These are phyloP conservation scores for Melinopterus prodromus DNA, from an alignment of 2,888 invertebrate genomes.

Conservation along the genomic window DNA sequence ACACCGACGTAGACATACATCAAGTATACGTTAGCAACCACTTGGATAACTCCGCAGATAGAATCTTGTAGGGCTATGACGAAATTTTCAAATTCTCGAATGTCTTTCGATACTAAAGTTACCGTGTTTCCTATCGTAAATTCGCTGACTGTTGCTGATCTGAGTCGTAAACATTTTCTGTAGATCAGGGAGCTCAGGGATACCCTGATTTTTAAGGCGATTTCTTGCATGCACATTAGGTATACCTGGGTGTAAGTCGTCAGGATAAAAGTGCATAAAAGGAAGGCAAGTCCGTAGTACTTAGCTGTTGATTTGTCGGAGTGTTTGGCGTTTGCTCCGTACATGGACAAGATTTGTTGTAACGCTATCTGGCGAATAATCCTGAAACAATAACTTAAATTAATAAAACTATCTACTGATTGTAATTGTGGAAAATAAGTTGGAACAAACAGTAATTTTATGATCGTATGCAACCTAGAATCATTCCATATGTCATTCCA, in stretches of 20 bases:
- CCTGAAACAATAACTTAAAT: conserved; percentile 56
- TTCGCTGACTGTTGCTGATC: conserved; percentile 81
- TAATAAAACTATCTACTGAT: not conserved
- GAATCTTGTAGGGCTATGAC: conserved; percentile 81
- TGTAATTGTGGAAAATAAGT: not conserved
- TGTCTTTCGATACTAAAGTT: conserved; percentile 78
- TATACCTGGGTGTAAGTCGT: conserved; percentile 76
- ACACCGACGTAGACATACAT: conserved; percentile 66
- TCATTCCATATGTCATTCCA: too few species aligned
- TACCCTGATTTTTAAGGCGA: conserved; percentile 75
- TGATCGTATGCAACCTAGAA: too few species aligned
- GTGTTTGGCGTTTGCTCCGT: conserved; percentile 62
- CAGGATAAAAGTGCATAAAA: conserved; percentile 64
- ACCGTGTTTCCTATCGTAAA: conserved; percentile 72
- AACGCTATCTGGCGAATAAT: conserved; percentile 71
- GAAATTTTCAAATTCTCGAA: conserved; percentile 83
- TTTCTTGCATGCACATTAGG: conserved; percentile 73
- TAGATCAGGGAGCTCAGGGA: conserved; percentile 79
- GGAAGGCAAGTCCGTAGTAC: conserved; percentile 71
- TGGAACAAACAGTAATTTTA: too few species aligned
- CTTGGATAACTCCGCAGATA: conserved; percentile 81
- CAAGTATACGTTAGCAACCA: conserved; percentile 73
- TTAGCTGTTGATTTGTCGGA: conserved; percentile 68
- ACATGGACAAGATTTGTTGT: conserved; percentile 58
- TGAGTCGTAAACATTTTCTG: conserved; percentile 75